Conservation (phyloP, 2,888 invertebrate genomes). For the Meta bourneti region DNA sequence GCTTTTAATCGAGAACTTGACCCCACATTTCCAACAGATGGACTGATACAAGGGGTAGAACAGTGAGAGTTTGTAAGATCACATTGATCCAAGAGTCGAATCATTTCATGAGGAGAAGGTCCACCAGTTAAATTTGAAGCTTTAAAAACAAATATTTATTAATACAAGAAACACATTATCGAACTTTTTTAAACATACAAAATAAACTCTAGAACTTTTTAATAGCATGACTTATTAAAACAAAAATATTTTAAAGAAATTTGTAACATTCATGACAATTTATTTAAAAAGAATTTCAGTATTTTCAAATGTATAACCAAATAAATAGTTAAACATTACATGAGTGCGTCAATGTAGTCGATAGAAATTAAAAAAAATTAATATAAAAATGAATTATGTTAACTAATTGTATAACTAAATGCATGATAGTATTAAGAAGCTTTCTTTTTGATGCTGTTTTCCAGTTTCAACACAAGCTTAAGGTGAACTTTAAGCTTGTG, state of each 20-base stretch:
- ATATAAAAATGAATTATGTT: no score
- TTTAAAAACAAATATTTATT: slow-evolving; percentile 2
- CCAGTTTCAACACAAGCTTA: no score
- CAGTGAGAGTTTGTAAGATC: slow-evolving; percentile 91
- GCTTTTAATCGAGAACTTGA: slow-evolving; percentile 82
- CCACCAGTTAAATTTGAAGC: slow-evolving; percentile 84
- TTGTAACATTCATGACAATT: not conserved
- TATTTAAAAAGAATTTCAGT: not conserved
- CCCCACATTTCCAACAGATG: slow-evolving; percentile 84
- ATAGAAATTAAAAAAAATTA: no score
- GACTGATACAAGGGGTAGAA: slow-evolving; percentile 90
- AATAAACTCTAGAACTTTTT: not conserved
- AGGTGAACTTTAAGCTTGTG: no score
- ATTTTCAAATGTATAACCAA: no score
- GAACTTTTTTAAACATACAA: not conserved
- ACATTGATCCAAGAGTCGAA: slow-evolving; percentile 94
- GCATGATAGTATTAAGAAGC: no score
- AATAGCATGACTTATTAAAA: not conserved
- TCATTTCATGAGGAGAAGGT: slow-evolving; percentile 94
- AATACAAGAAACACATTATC: not conserved
- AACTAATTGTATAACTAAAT: no score
- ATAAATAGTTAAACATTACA: no score
- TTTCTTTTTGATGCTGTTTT: no score
- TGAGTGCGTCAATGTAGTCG: no score
- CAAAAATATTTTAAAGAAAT: not conserved